Evolutionary conservation across 2,797 vertebrate species (phyloP), one percentile per base, ranked within the genome.

Genomic region (Melanotaenia trifasciata): DNA sequence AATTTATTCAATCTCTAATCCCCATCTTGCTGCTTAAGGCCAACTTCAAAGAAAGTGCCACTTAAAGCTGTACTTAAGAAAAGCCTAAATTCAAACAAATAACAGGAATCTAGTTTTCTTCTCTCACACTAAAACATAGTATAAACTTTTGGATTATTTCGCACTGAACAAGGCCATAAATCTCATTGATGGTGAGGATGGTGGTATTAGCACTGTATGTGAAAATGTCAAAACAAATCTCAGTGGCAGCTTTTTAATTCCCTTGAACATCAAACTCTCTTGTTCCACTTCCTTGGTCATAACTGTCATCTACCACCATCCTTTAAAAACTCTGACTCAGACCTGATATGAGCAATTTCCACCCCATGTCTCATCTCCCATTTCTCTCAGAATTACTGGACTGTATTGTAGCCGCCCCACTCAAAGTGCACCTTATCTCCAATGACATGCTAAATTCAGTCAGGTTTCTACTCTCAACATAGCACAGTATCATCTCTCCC

Each of bases 291-390:
- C 36, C 43, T 36, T 28, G 59, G n/a, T 8, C 36, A 26, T 38
- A 33, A 66, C 63, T 30, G 43, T 68, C 79, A 77, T 8, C 14
- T 14, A 38, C 58, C 20, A 24, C 33, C 13, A 11, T 60, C 35
- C 24, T 16, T 3, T 16, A 38, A 38, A 40, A 40, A 13, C 5
- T 22, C 14, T 16, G 38, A 45, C 36, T 45, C 22, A 43, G 28
- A 9, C 24, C 16, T 45, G 24, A 54, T 28, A 28, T 62, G 14
- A 20, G 22, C 16, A 62, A 45, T 28, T 43, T 28, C 38, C 6
- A 16, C 5, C 36, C 36, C 58, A 60, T 40, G 35, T 60, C 13
- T 26, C 33, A 59, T 57, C 54, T 33, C 57, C 32, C 7, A 35
- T 5, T 24, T 40, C 36, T 40, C 22, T 40, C 22, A 60, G 26